These are phyloP conservation scores for Caenorhabditis sp. DNA, from an alignment of 2,888 invertebrate genomes.

Conservation along the genomic window DNA sequence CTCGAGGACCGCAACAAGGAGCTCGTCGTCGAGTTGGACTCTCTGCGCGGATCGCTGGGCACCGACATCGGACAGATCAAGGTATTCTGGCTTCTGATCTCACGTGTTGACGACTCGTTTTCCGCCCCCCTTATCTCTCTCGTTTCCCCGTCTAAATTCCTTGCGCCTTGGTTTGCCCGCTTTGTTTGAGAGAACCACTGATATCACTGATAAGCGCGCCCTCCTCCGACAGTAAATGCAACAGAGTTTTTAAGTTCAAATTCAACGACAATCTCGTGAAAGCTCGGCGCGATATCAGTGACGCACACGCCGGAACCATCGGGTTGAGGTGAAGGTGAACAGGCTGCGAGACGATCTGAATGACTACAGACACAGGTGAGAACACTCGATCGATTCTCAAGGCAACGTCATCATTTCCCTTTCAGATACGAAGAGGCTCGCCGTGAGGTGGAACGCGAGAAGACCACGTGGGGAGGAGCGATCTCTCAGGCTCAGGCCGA, in stretches of 20 bases:
- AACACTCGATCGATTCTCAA: no score
- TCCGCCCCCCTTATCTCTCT: conserved; percentile 4
- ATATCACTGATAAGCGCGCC: conserved; percentile 51
- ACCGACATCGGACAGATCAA: conserved; percentile 49
- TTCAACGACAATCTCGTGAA: conserved; percentile 41
- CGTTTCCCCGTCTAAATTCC: conserved; percentile 25
- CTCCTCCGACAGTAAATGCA: no score
- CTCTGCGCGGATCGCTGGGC: conserved; percentile 53
- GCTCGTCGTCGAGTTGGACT: conserved; percentile 48
- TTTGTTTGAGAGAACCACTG: conserved; percentile 38
- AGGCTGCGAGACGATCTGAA: conserved; percentile 51
- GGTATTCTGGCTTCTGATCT: conserved; percentile 7
- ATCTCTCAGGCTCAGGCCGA: conserved; percentile 51
- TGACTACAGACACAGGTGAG: conserved; percentile 54
- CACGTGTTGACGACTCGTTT: conserved; percentile 32
- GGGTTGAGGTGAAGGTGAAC: conserved; percentile 53
- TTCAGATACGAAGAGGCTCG: conserved; percentile 59
- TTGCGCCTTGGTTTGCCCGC: conserved; percentile 27
- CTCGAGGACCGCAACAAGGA: conserved; percentile 51
- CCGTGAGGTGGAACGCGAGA: conserved; percentile 53
- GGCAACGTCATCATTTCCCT: no score
- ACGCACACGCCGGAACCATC: conserved; percentile 34
- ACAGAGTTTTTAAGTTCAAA: conserved; percentile 55
- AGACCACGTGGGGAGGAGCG: conserved; percentile 56
- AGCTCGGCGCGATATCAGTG: conserved; percentile 40